Base-by-base conservation (phyloP, 1,140 invertebrate genomes). In the Carposina sasakii region DNA sequence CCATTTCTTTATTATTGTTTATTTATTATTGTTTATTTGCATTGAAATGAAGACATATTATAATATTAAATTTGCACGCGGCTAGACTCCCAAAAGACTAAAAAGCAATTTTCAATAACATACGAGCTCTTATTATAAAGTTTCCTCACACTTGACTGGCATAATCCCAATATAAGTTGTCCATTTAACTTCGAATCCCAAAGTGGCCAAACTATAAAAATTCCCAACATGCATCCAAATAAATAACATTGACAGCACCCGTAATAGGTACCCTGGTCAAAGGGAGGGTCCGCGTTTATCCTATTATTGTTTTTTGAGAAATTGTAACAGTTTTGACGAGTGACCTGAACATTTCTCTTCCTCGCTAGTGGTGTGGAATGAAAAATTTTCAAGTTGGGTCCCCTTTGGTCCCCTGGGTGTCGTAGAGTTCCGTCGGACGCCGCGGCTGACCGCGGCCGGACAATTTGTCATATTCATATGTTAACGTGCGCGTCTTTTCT, bases 391-490 rank as follows among this genome's bases (percentile, higher is more conserved):
- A 78, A 81, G 71, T 76, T 73, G 65, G 60, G 63, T 67, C 71
- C 76, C 69, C 62, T 48, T 13, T n/a, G 16, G 44, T 77, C 76
- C 74, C 79, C 42, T 6, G 79, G 63, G 79, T 62, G 76, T 67
- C 75, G 78, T 79, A 82, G 79, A 81, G 77, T 57, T 81, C 71
- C 39, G 68, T 44, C 65, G 60, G 68, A 60, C 77, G 46, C 54
- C 63, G 55, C 52, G 60, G 66, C 67, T 56, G 70, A 68, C 76
- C 72, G 66, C 66, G 61, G 64, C 39, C 75, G 61, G 61, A 76
- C 79, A 83, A 83, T 83, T 83, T 83, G 76, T 83, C 79, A 83
- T 81, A 83, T 83, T 83, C 79, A 83, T 83, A 83, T 83, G 79
- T 83, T 81, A 83, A 83, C 76, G 73, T 76, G 71, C 52, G 65